phyloP scores from a whole-genome alignment of 1,140 invertebrate genomes.

The Heliconius melpomene region DNA sequence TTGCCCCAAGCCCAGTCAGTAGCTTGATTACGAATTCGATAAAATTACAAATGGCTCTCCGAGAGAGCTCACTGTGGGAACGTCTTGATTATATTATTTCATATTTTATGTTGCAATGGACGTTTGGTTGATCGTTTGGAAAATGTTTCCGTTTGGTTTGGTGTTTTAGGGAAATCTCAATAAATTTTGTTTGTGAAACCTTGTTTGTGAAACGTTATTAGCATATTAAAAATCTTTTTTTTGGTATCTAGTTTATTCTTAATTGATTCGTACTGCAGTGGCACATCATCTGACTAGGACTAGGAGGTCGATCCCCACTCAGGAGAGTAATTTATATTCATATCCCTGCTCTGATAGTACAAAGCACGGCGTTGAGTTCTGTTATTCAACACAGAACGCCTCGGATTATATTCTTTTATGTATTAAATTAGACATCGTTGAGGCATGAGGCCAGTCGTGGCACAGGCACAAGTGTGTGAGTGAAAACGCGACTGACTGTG shows the following conservation, averaged over 20 bases:
- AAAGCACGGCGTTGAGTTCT: not conserved
- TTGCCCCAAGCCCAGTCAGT: conserved; percentile 63
- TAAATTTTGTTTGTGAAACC: not conserved
- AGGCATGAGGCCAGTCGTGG: no score
- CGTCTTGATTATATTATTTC: conserved; percentile 24
- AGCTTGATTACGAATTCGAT: conserved; percentile 73
- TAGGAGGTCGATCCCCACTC: no score
- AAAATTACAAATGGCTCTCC: conserved; percentile 55
- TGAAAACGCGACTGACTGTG: no score
- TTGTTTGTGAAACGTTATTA: not conserved
- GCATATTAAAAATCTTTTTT: not conserved
- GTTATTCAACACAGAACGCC: no score
- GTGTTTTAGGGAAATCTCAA: not conserved
- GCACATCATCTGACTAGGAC: no score
- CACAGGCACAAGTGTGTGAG: no score
- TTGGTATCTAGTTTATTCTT: not conserved
- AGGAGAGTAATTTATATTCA: no score
- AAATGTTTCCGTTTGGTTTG: conserved; percentile 14
- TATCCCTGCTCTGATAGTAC: no score
- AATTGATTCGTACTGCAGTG: no score
- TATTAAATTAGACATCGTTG: no score
- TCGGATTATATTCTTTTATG: no score
- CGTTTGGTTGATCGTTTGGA: conserved; percentile 7
- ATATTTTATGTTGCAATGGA: conserved; percentile 21
- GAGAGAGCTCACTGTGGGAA: conserved; percentile 26